Base-by-base conservation (phyloP, 1,140 invertebrate species). In the Drosophila melanogaster region DNA sequence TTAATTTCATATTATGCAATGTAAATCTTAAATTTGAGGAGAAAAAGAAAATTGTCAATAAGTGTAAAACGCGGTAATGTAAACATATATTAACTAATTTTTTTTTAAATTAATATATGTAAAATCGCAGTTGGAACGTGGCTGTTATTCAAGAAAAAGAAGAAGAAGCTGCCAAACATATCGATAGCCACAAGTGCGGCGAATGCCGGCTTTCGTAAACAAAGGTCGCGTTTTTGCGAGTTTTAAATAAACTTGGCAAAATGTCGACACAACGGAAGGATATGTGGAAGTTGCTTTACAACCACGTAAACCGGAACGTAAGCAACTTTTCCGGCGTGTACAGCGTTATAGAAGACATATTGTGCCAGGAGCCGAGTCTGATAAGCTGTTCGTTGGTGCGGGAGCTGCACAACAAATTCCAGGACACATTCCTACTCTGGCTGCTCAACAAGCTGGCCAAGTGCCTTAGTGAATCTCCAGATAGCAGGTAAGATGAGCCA, bases 211-310 rank as follows among this genome's bases (percentile, higher is more conserved):
- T 33, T 15, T 50, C 14, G 26, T 50, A 33, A 50, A 50, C 22
- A 50, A 50, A 50, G 15, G 47, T 50, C 19, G 2, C 4, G 24
- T 4, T n/a, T 12, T n/a, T 26, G n/a, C 11, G n/a, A 2, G 30
- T 33, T 33, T 33, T 8, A 33, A 50, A 33, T 30, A 50, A 50
- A 50, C n/a, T 15, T 33, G 26, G 26, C n/a, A 51, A 51, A 17
- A 91, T 91, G 90, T 71, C 90, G 26, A 71, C 46, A 17, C 75
- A 74, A n/a, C 79, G 90, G 0, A 87, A 79, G 35, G 90, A 91
- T 60, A 91, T 91, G 79, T 91, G 90, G 90, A 90, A 85, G 46
- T 46, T 91, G 49, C 58, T 91, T 4, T 91, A 91, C 44, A 87
- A 62, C 33, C 53, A 91, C 24, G 90, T 91, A 0, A 81, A 81